These are phyloP conservation scores for Candoia aspera DNA, from an alignment of 2,113 vertebrate species.

Conservation along the genomic window DNA sequence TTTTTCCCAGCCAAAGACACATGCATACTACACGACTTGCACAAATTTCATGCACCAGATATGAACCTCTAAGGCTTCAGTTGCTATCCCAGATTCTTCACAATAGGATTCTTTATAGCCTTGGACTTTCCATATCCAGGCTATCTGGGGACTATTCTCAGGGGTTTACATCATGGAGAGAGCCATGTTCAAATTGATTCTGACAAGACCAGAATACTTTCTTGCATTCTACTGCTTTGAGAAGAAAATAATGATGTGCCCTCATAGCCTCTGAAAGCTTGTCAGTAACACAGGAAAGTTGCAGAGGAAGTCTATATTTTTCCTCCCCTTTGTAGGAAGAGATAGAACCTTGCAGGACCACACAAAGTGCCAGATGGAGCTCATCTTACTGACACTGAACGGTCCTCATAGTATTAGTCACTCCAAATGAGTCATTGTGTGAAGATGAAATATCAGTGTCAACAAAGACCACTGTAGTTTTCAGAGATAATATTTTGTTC, in stretches of 20 bases:
- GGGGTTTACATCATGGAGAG: background rate
- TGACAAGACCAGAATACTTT: background rate
- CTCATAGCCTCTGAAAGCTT: background rate
- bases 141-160: background rate
- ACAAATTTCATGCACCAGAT: background rate
- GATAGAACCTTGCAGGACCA: background rate
- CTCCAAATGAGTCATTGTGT: background rate
- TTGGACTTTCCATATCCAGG: background rate
- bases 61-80: constrained; percentile 1
- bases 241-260: constrained; percentile 11
- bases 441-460: constrained; percentile 15
- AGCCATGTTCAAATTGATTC: background rate
- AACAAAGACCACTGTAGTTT: constrained; percentile 1
- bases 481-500: constrained; percentile 11
- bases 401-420: background rate
- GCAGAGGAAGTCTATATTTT: constrained; percentile 1
- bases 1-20: background rate
- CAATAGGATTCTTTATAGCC: constrained; percentile 24
- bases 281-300: background rate
- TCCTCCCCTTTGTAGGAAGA: background rate
- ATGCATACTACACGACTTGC: background rate
- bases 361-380: constrained; percentile 2
- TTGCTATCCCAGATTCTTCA: constrained; percentile 11
- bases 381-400: background rate
- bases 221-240: background rate